These are phyloP conservation scores for Clinocottus analis DNA, from an alignment of 2,113 vertebrate species.

Conservation along the genomic window DNA sequence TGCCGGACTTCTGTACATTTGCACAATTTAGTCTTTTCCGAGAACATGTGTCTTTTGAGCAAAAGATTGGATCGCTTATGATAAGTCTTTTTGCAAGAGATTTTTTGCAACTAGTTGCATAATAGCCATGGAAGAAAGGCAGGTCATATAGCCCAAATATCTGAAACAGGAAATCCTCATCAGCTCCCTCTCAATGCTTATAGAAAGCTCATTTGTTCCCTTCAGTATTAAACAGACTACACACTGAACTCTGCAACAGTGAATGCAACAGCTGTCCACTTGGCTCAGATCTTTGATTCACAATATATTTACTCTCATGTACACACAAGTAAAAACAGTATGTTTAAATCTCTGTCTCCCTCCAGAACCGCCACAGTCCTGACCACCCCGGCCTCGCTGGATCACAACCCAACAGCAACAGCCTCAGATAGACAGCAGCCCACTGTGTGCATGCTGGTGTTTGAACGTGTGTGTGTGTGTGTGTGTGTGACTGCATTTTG, in stretches of 20 bases:
- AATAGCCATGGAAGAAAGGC: background rate
- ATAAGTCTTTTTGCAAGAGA: too few relatives aligned
- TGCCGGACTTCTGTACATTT: background rate
- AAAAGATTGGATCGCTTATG: background rate
- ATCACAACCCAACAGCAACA: constrained; percentile 96
- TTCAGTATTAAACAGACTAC: background rate
- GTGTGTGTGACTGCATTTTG: constrained; percentile 63
- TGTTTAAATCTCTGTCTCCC: constrained; percentile 16
- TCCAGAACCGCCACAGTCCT: constrained; percentile 95
- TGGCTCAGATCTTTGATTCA: background rate
- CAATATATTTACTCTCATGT: background rate
- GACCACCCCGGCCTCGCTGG: constrained; percentile 93
- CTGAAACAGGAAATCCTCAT: background rate
- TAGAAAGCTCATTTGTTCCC: background rate
- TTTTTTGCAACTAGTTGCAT: background rate
- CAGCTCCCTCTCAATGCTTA: background rate
- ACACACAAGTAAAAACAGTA: background rate
- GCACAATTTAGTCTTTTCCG: background rate
- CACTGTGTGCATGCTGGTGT: constrained; percentile 57
- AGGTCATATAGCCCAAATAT: background rate
- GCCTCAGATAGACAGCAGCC: constrained; percentile 86
- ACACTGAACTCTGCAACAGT: background rate
- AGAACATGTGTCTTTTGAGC: background rate
- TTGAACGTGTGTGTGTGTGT: constrained; percentile 32
- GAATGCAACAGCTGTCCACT: background rate